A percentile compares a stretch with the other conserved stretches of the same genome.
phyloP scores from a whole-genome alignment of 2,797 vertebrate species.

The Bradypodion pumilum region DNA sequence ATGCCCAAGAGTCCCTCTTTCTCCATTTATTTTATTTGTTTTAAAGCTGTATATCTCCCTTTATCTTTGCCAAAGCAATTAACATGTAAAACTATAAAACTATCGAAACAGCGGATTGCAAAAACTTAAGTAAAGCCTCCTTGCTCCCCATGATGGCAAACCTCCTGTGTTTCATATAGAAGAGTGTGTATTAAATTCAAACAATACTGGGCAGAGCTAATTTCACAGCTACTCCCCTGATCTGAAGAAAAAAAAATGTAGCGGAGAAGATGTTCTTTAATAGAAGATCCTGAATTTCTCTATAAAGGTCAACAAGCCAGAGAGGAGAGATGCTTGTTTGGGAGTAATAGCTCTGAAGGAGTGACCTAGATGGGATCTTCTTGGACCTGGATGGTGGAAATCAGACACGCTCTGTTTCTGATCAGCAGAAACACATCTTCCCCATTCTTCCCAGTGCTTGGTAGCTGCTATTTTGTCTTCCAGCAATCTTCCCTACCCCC shows the following conservation, averaged over 20 bases:
- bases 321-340: neutral
- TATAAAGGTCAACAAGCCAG: conserved; percentile 15
- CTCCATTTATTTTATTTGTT: neutral
- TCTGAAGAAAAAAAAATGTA: neutral
- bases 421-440: neutral
- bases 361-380: neutral
- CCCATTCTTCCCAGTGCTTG: neutral
- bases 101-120: neutral
- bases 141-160: neutral
- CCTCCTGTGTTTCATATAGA: neutral
- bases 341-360: conserved; percentile 1
- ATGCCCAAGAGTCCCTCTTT: neutral
- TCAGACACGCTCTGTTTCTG: neutral
- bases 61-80: neutral
- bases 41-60: neutral
- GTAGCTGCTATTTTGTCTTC: conserved; percentile 5
- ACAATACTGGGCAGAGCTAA: neutral
- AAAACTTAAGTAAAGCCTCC: neutral
- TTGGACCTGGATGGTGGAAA: neutral
- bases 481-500: neutral
- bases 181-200: neutral
- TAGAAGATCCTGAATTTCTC: conserved; percentile 4
- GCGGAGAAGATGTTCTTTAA: neutral
- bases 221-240: neutral
- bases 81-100: neutral